A percentile compares a stretch with the other conserved stretches of the same genome.
Evolutionary conservation across 2,113 vertebrate genomes (phyloP).

Genomic region (Cygnus buccinator): DNA sequence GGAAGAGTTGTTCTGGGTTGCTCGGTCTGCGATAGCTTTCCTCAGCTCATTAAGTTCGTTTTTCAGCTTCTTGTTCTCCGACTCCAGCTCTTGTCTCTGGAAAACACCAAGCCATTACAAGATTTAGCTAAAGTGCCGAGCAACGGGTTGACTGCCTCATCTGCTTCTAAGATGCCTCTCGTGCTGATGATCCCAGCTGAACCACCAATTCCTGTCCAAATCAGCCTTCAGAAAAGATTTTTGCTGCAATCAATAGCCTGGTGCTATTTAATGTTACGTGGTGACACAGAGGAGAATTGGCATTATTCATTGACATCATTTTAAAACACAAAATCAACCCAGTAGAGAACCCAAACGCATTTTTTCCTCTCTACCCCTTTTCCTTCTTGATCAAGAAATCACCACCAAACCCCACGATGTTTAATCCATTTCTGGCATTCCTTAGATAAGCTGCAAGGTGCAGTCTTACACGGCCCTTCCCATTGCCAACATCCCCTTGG

Average conservation of each 20-base stretch:
- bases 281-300: not conserved
- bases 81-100: constrained; percentile 94
- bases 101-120: not conserved
- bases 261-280: not conserved
- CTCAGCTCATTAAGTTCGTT: constrained; percentile 92
- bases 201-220: not conserved
- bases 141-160: not conserved
- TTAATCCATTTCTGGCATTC: not conserved
- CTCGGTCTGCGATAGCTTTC: constrained; percentile 78
- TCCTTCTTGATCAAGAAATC: not conserved
- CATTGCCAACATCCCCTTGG: not conserved
- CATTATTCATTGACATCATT: not conserved
- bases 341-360: not conserved
- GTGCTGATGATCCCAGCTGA: rapidly evolving
- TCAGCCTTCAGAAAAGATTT: not conserved
- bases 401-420: not conserved
- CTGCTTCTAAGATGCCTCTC: not conserved
- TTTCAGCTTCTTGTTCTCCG: constrained; percentile 95
- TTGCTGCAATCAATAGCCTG: not conserved
- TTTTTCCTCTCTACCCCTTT: not conserved
- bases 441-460: not conserved
- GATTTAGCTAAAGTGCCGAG: not conserved
- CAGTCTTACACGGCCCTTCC: not conserved
- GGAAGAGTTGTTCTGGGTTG: constrained; percentile 66
- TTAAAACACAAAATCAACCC: not conserved